Evolutionary conservation across 2,888 invertebrate genomes (phyloP).

Genomic region (Andricus curvator): DNA sequence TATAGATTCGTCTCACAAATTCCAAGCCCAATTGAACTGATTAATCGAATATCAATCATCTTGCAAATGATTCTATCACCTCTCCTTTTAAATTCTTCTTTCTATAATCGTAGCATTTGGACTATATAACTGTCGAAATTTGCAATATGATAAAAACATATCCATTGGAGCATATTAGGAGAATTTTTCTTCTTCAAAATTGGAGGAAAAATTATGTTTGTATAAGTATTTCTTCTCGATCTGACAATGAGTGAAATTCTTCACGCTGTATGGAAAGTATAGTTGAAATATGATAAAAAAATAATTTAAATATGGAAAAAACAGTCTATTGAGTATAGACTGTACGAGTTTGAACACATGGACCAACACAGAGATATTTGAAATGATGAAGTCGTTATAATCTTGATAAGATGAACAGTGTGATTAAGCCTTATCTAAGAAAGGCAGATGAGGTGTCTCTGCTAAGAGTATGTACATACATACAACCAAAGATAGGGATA

Average conservation of each 20-base stretch:
- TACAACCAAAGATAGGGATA: slow-evolving; percentile 16
- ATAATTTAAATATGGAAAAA: not conserved
- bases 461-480: slow-evolving; percentile 13
- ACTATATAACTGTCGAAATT: not conserved
- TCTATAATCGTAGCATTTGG: not conserved
- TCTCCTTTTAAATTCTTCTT: not conserved
- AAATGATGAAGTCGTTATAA: slow-evolving; percentile 23
- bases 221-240: not conserved
- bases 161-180: not conserved
- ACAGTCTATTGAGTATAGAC: not conserved
- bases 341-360: not conserved
- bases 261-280: too few species aligned
- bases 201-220: not conserved
- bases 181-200: not conserved
- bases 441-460: slow-evolving; percentile 38
- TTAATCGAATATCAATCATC: slow-evolving; percentile 29
- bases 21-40: slow-evolving; percentile 10
- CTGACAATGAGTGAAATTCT: not conserved
- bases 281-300: too few species aligned
- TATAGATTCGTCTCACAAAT: slow-evolving; percentile 31
- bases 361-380: slow-evolving; percentile 6
- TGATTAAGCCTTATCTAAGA: slow-evolving; percentile 44
- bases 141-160: not conserved
- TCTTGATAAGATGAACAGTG: slow-evolving; percentile 31
- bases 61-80: slow-evolving; percentile 18